Evolutionary conservation across 2,113 vertebrate species (phyloP).

Genomic region (Dasyurus viverrinus): DNA sequence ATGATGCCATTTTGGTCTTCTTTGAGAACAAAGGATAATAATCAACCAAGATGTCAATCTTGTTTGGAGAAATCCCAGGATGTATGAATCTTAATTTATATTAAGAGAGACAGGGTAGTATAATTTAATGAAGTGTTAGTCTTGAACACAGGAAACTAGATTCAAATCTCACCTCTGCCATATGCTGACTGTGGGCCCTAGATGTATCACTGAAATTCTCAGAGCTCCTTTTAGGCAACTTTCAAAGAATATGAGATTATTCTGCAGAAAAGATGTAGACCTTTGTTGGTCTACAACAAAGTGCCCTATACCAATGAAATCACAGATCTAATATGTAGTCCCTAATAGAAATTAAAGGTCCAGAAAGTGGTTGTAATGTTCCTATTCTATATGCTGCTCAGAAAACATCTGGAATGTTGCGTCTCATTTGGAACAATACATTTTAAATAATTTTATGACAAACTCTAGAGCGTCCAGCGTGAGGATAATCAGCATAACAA

Average conservation of each 20-base stretch:
- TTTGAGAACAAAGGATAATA: not conserved
- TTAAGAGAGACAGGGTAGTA: not conserved
- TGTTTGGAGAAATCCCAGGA: not conserved
- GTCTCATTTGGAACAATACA: not conserved
- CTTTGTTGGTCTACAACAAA: not conserved
- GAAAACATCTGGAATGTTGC: not conserved
- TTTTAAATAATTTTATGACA: not conserved
- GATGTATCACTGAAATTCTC: not conserved
- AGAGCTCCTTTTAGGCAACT: not conserved
- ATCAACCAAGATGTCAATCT: not conserved
- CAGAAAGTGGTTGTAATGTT: not conserved
- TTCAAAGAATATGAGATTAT: not conserved
- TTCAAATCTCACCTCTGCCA: not conserved
- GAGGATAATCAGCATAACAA: not conserved
- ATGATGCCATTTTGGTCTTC: too few relatives aligned
- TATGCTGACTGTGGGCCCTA: not conserved
- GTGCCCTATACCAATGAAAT: not conserved
- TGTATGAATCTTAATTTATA: not conserved
- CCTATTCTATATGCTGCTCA: not conserved
- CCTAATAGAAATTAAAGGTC: not conserved
- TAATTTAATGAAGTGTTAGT: not conserved
- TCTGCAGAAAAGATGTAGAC: not conserved
- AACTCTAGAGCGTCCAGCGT: not conserved
- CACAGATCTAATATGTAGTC: not conserved
- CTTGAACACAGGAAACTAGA: not conserved